These are phyloP conservation scores for Cerastis rubricosa DNA, from an alignment of 2,888 invertebrate species.

Conservation along the genomic window DNA sequence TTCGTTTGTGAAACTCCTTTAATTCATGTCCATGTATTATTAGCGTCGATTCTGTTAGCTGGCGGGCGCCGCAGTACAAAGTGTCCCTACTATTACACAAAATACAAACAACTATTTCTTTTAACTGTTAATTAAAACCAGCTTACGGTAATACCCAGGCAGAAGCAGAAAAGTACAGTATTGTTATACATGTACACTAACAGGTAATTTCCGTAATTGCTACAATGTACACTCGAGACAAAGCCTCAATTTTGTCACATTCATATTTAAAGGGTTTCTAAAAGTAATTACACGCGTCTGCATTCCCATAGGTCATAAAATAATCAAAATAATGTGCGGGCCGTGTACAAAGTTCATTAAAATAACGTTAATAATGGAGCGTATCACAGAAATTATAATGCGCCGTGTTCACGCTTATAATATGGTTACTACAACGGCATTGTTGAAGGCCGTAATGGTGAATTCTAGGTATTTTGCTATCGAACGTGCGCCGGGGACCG, in stretches of 20 bases:
- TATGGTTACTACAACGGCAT: conserved; percentile 51
- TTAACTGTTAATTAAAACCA: conserved; percentile 49
- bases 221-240: conserved; percentile 20
- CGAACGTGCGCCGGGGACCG: conserved; percentile 54
- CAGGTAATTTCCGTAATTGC: conserved; percentile 40
- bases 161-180: conserved; percentile 26
- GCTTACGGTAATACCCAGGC: not conserved
- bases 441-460: conserved; percentile 68
- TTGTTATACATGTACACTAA: conserved; percentile 12
- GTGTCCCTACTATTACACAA: conserved; percentile 18
- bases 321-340: conserved; percentile 61
- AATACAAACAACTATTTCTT: conserved; percentile 37
- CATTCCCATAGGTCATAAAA: conserved; percentile 64
- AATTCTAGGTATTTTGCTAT: conserved; percentile 72
- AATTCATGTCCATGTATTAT: conserved; percentile 11
- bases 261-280: conserved; percentile 56
- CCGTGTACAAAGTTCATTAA: conserved; percentile 60
- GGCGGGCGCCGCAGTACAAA: conserved; percentile 19
- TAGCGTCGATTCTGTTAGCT: conserved; percentile 2
- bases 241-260: conserved; percentile 44
- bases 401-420: conserved; percentile 47
- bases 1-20: conserved; percentile 15
- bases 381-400: conserved; percentile 58
- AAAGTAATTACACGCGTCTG: conserved; percentile 60
- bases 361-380: conserved; percentile 65